phyloP scores from a whole-genome alignment of 2,797 vertebrate species.

The Limosa lapponica region DNA sequence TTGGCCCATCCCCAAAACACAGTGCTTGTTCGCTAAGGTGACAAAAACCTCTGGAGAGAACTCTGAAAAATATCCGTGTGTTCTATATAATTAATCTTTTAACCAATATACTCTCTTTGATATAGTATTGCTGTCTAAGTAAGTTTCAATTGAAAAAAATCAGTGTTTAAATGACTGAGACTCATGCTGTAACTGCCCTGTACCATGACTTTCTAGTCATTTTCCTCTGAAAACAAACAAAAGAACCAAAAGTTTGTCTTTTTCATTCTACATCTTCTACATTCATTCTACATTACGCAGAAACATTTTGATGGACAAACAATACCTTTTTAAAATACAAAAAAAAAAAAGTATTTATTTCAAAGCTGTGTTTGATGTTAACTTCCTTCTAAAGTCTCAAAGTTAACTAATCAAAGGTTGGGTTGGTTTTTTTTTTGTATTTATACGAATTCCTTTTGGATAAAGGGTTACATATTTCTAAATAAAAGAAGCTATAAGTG shows the following conservation, averaged over 20 bases:
- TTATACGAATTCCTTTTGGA: neutral
- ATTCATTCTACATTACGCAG: neutral
- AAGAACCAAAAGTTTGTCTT: neutral
- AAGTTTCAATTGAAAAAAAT: neutral
- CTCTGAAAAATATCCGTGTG: neutral
- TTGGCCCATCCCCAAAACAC: neutral
- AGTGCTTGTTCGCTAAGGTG: neutral
- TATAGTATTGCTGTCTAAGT: neutral
- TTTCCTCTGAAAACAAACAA: neutral
- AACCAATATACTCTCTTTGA: neutral
- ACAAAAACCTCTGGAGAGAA: neutral
- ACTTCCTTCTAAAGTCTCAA: neutral
- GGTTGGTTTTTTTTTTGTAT: neutral
- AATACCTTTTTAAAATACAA: neutral
- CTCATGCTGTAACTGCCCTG: fast-evolving
- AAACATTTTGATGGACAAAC: neutral
- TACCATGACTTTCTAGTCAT: neutral
- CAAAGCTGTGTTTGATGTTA: neutral
- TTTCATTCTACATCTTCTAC: neutral
- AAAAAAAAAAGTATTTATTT: neutral
- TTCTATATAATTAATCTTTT: neutral
- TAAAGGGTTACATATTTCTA: neutral
- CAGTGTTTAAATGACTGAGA: neutral
- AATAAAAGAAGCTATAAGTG: neutral
- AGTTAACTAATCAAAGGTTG: neutral